phyloP scores from a whole-genome alignment of 2,888 invertebrate genomes.

The Rugalucina vietnamica region DNA sequence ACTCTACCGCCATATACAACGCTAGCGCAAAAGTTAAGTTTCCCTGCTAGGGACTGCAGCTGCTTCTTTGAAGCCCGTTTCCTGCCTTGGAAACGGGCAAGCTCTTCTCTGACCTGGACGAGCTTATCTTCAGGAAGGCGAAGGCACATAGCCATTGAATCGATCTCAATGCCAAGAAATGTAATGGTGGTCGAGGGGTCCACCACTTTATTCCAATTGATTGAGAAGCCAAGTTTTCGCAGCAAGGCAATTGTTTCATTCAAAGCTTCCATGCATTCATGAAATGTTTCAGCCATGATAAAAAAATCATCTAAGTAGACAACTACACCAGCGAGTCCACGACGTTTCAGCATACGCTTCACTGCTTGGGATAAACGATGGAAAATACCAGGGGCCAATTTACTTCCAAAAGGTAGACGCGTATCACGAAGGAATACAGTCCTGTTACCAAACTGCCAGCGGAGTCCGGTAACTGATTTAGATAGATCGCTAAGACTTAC shows the following conservation, averaged over 20 bases:
- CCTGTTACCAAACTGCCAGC: background rate
- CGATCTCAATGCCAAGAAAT: conserved; percentile 18
- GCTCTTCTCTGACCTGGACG: background rate
- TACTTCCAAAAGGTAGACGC: background rate
- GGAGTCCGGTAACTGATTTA: conserved; percentile 2
- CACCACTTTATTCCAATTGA: background rate
- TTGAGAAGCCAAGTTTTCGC: background rate
- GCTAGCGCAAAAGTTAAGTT: too few species aligned
- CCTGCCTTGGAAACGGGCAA: background rate
- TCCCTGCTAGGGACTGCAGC: too few species aligned
- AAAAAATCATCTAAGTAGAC: background rate
- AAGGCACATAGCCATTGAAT: conserved; percentile 15
- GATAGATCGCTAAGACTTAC: background rate
- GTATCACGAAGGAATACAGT: background rate
- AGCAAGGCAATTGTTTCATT: background rate
- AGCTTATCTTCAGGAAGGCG: too few species aligned
- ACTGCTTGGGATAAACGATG: conserved; percentile 5
- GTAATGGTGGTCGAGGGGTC: background rate
- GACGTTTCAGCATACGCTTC: background rate
- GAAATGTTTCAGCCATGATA: background rate
- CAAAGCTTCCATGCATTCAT: background rate
- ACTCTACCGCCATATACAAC: too few species aligned
- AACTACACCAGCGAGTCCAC: background rate
- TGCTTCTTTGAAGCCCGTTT: background rate
- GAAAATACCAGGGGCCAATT: conserved; percentile 32